Conservation (phyloP, 2,797 vertebrate species). For the Gymnodraco acuticeps region DNA sequence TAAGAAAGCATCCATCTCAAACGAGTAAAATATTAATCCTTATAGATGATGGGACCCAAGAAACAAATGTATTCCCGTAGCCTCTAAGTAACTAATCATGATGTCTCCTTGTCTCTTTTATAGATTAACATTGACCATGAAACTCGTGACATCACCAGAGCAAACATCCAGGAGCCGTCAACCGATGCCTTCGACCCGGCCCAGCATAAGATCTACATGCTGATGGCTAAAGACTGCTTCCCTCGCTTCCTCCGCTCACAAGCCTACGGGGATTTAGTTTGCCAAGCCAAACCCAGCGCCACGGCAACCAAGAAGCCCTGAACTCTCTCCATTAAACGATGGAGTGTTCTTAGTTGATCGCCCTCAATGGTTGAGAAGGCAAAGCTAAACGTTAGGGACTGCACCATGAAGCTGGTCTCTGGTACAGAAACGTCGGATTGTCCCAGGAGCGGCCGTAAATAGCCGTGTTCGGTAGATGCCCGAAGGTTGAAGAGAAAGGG, state of each 20-base stretch:
- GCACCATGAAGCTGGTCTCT: constrained; percentile 24
- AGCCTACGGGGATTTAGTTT: constrained; percentile 76
- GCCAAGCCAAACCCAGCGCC: constrained; percentile 67
- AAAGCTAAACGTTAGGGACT: constrained; percentile 14
- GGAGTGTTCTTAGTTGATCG: constrained; percentile 23
- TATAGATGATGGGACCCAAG: neutral
- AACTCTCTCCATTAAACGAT: neutral
- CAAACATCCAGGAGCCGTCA: constrained; percentile 78
- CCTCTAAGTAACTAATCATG: constrained; percentile 22
- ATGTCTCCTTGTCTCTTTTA: constrained; percentile 1
- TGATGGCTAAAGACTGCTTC: constrained; percentile 89
- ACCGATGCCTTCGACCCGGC: constrained; percentile 81
- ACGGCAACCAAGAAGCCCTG: constrained; percentile 58
- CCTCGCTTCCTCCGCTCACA: constrained; percentile 85
- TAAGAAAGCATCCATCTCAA: constrained; percentile 63
- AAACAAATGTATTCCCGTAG: neutral
- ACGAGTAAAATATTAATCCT: neutral
- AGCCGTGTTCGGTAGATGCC: neutral
- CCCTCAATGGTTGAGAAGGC: constrained; percentile 42
- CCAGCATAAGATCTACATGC: constrained; percentile 86
- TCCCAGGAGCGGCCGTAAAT: constrained; percentile 14
- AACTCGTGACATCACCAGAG: constrained; percentile 85
- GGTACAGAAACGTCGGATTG: constrained; percentile 20
- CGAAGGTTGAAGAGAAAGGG: neutral
- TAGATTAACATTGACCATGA: constrained; percentile 88